These are phyloP conservation scores for Megathymus violae DNA, from an alignment of 1,140 invertebrate genomes.

Conservation along the genomic window DNA sequence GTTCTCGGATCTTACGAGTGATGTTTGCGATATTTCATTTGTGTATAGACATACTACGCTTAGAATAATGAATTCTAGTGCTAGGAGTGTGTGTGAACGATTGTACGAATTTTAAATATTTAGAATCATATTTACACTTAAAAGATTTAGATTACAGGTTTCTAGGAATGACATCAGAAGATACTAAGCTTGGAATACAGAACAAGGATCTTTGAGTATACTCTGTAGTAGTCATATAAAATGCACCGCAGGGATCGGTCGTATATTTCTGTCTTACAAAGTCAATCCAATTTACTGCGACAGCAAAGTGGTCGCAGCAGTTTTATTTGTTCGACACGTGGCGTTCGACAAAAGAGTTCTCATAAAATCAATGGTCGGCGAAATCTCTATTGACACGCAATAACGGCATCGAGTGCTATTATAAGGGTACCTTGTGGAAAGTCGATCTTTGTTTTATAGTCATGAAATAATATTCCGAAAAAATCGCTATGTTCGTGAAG, in stretches of 20 bases:
- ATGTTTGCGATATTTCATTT: too few relatives aligned
- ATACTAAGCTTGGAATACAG: slow-evolving; percentile 5
- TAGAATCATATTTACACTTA: too few relatives aligned
- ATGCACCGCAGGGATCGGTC: slow-evolving; percentile 15
- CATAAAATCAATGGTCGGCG: slow-evolving; percentile 28
- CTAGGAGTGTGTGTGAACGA: too few relatives aligned
- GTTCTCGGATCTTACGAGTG: too few relatives aligned
- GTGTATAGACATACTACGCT: too few relatives aligned
- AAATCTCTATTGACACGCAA: slow-evolving; percentile 35
- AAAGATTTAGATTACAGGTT: not conserved
- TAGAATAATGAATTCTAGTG: too few relatives aligned
- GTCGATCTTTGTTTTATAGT: slow-evolving; percentile 29
- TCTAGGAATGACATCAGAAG: not conserved
- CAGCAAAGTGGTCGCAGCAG: slow-evolving; percentile 30
- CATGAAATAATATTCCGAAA: slow-evolving; percentile 30
- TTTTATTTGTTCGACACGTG: slow-evolving; percentile 32
- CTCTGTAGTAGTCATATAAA: slow-evolving; percentile 19
- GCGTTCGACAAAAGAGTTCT: slow-evolving; percentile 35
- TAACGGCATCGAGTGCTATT: slow-evolving; percentile 27
- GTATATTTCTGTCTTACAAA: slow-evolving; percentile 24
- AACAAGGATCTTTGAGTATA: not conserved
- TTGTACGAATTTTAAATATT: too few relatives aligned
- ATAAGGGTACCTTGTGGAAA: slow-evolving; percentile 27
- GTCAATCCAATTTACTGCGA: slow-evolving; percentile 36
- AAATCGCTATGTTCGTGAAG: slow-evolving; percentile 1